Conservation (phyloP, 2,888 invertebrate species). For the Melanargia galathea region DNA sequence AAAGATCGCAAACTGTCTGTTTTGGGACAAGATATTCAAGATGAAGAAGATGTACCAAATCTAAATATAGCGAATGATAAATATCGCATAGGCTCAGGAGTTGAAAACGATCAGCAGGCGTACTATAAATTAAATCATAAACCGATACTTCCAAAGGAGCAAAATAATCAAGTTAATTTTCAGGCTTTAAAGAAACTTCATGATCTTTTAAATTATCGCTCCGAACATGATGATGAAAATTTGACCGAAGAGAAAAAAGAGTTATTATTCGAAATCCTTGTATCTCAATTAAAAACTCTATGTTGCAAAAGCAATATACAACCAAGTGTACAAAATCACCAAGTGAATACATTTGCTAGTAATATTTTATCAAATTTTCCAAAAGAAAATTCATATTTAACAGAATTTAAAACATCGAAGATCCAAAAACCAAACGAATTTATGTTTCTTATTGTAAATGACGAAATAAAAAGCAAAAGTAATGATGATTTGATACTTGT, state of each 20-base stretch:
- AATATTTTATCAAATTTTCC: conserved; percentile 41
- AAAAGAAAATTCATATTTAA: conserved; percentile 24
- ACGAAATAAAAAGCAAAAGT: conserved; percentile 65
- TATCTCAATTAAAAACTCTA: conserved; percentile 65
- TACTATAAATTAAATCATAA: conserved; percentile 64
- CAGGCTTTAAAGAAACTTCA: conserved; percentile 62
- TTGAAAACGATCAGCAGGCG: conserved; percentile 46
- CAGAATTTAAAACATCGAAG: conserved; percentile 17
- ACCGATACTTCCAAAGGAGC: conserved; percentile 54
- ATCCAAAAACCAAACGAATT: conserved; percentile 52
- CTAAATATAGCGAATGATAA: conserved; percentile 35
- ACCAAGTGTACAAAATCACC: conserved; percentile 40
- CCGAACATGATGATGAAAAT: conserved; percentile 47
- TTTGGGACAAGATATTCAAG: conserved; percentile 21
- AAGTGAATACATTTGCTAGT: conserved; percentile 40
- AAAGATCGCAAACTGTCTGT: conserved; percentile 18
- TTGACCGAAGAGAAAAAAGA: conserved; percentile 59
- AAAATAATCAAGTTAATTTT: conserved; percentile 55
- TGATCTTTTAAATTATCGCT: conserved; percentile 58
- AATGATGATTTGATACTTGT: conserved; percentile 66
- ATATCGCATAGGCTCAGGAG: conserved; percentile 42
- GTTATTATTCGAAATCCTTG: conserved; percentile 68
- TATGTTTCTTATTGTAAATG: conserved; percentile 72
- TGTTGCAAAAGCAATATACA: conserved; percentile 62
- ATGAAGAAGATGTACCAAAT: conserved; percentile 20